Evolutionary conservation across 2,797 vertebrate genomes (phyloP).

Genomic region (Pygocentrus nattereri): DNA sequence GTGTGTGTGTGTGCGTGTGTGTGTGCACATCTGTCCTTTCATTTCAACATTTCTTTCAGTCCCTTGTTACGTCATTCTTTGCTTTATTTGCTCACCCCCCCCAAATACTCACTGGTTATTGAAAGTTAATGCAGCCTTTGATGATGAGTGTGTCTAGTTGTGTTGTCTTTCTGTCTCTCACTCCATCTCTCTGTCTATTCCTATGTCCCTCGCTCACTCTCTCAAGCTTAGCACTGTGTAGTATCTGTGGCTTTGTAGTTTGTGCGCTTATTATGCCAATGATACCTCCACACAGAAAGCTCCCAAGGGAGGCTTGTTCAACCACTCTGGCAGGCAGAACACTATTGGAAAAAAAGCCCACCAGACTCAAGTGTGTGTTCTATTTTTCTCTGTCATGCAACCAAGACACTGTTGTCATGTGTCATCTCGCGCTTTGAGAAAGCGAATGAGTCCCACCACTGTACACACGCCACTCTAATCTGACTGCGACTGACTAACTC

Average conservation of each 20-base stretch:
- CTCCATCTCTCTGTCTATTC: constrained; percentile 7
- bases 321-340: constrained; percentile 34
- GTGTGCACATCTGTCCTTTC: background rate
- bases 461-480: constrained; percentile 14
- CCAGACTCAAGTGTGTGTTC: constrained; percentile 25
- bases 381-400: constrained; percentile 23
- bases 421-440: constrained; percentile 17
- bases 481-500: constrained; percentile 25
- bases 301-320: constrained; percentile 25
- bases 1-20: constrained; percentile 13
- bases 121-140: constrained; percentile 14
- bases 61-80: background rate
- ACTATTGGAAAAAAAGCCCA: background rate
- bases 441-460: constrained; percentile 5
- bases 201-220: constrained; percentile 43
- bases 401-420: constrained; percentile 31
- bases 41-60: background rate
- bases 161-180: constrained; percentile 46
- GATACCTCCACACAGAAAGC: constrained; percentile 24
- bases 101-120: constrained; percentile 33
- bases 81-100: constrained; percentile 19
- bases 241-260: constrained; percentile 36
- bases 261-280: constrained; percentile 34
- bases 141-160: constrained; percentile 21
- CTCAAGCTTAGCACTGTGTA: constrained; percentile 20